phyloP scores from a whole-genome alignment of 2,113 vertebrate species.

The Procapra przewalskii region DNA sequence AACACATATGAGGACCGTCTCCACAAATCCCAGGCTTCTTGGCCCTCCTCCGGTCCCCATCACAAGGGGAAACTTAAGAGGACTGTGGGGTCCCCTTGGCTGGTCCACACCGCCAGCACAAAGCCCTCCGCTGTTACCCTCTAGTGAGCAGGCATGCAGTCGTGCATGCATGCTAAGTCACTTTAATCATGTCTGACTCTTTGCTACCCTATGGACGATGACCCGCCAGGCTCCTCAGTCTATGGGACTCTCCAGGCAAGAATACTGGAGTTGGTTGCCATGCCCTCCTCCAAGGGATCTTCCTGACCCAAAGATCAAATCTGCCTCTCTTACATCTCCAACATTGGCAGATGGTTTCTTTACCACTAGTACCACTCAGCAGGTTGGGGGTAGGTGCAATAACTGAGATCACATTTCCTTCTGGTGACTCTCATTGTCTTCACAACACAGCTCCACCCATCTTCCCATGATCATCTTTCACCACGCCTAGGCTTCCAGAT shows the following conservation, averaged over 20 bases:
- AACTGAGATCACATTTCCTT: neutral
- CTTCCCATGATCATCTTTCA: neutral
- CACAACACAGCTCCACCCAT: neutral
- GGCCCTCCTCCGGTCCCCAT: neutral
- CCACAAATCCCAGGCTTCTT: neutral
- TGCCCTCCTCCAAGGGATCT: neutral
- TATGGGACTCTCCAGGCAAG: neutral
- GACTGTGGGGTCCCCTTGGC: too few relatives aligned
- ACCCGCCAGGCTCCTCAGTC: neutral
- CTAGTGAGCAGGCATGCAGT: neutral
- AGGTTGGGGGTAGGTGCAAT: neutral
- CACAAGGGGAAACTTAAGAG: neutral
- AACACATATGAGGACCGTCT: neutral
- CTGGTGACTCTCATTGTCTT: neutral
- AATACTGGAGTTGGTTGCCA: neutral
- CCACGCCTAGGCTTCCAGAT: fast-evolving
- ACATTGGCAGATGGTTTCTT: neutral
- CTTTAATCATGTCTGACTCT: neutral
- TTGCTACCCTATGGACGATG: neutral
- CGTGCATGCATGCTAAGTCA: neutral
- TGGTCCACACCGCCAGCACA: neutral
- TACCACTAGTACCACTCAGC: neutral
- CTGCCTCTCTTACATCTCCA: neutral
- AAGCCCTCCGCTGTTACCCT: neutral
- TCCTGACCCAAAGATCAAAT: neutral